Evolutionary conservation across 2,888 invertebrate genomes (phyloP), one percentile per base, ranked within the genome.

Genomic region (Schrankia costaestrigalis): DNA sequence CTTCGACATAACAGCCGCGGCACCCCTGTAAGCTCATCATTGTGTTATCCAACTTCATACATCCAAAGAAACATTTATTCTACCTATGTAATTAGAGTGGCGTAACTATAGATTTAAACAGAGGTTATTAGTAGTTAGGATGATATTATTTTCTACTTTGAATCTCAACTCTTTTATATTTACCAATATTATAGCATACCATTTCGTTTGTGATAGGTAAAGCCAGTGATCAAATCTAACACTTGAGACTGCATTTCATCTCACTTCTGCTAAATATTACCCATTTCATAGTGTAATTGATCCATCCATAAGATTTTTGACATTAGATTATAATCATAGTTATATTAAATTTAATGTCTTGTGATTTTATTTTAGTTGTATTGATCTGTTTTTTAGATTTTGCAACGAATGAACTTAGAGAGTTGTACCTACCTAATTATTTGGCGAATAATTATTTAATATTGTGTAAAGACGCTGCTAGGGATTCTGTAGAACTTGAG

Each of bases 221-320:
- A 71, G 67, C 77, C 79, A 81, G 76, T 78, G 78, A 81, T 76
- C 71, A 71, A 76, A 70, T 68, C 61, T 62, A 71, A 70, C 65
- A 53, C 60, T 69, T 59, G 65, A 78, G 73, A 75, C 70, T 70
- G 74, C 53, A 52, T 63, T 58, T 67, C 71, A 72, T 71, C 69
- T 61, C 68, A 64, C 63, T 68, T 68, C 67, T 69, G 69, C 67
- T 74, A 52, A 35, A 12, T 12, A 13, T 25, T 63, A 54, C 56
- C 52, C 65, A 28, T 56, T 63, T 56, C 59, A 5, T 57, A 46
- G 50, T 63, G 71, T 72, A 80, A 78, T 75, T 68, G 75, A 74
- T 82, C 83, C 81, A 81, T 82, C 83, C 84, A 81, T 65, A 58
- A 61, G 44, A 56, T 65, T 62, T n/a, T 67, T 73, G 72, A 76